These are phyloP conservation scores for Erebia palarica DNA, from an alignment of 2,888 invertebrate species.

Conservation along the genomic window DNA sequence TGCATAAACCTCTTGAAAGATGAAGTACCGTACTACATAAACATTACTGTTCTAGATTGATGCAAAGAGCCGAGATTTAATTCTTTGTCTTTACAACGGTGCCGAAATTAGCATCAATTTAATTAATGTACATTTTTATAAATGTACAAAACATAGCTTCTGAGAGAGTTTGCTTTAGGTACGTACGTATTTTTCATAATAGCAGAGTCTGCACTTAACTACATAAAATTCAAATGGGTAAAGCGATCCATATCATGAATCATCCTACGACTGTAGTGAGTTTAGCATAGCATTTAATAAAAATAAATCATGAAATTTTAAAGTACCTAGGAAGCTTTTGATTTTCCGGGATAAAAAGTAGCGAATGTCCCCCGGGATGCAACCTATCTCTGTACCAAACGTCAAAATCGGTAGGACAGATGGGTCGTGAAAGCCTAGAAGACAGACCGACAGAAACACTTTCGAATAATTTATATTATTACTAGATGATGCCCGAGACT, in stretches of 20 bases:
- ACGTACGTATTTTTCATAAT: not conserved
- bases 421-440: too few relatives aligned
- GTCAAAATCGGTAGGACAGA: too few relatives aligned
- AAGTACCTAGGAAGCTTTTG: not conserved
- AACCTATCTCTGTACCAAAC: too few relatives aligned
- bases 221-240: not conserved
- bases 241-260: too few relatives aligned
- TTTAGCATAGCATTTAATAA: not conserved
- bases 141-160: not conserved
- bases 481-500: too few relatives aligned
- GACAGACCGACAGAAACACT: too few relatives aligned
- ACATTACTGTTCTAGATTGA: conserved; percentile 34
- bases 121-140: conserved; percentile 14
- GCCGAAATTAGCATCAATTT: conserved; percentile 16
- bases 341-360: too few relatives aligned
- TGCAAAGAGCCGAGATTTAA: conserved; percentile 21
- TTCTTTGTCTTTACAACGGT: conserved; percentile 9
- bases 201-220: not conserved
- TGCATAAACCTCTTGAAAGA: conserved; percentile 45
- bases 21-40: conserved; percentile 41
- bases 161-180: not conserved
- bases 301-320: not conserved
- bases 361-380: too few relatives aligned
- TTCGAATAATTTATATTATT: too few relatives aligned
- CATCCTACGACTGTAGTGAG: too few relatives aligned